Conservation (phyloP, 2,888 invertebrate species). For the Campoplex nolae region DNA sequence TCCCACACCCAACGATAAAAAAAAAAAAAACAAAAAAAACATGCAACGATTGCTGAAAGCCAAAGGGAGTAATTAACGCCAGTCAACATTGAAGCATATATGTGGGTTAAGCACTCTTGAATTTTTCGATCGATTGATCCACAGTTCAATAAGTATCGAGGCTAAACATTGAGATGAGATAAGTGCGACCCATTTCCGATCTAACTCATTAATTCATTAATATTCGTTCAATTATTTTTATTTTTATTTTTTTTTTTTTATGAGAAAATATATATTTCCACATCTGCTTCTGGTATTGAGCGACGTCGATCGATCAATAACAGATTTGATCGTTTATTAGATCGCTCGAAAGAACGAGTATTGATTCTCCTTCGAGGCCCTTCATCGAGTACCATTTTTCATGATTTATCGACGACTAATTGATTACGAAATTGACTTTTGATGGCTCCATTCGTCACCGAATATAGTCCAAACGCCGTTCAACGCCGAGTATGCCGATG, state of each 20-base stretch:
- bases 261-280: not conserved
- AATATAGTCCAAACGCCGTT: not conserved
- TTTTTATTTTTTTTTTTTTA: not conserved
- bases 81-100: not conserved
- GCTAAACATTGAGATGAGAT: slow-evolving; percentile 5
- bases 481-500: too few relatives aligned
- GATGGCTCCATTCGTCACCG: not conserved
- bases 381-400: not conserved
- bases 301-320: not conserved
- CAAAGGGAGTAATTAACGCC: slow-evolving; percentile 3
- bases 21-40: not conserved
- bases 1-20: not conserved
- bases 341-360: not conserved
- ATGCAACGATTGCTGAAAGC: not conserved
- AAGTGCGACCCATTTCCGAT: not conserved
- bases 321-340: not conserved
- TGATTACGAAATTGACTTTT: not conserved
- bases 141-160: slow-evolving; percentile 28
- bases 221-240: not conserved
- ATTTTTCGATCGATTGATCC: slow-evolving; percentile 16
- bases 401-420: not conserved
- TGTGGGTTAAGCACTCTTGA: slow-evolving; percentile 19
- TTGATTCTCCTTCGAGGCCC: not conserved
- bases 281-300: not conserved
- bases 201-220: not conserved